Evolutionary conservation across 2,113 vertebrate genomes (phyloP).

Genomic region (Azemiops feae): DNA sequence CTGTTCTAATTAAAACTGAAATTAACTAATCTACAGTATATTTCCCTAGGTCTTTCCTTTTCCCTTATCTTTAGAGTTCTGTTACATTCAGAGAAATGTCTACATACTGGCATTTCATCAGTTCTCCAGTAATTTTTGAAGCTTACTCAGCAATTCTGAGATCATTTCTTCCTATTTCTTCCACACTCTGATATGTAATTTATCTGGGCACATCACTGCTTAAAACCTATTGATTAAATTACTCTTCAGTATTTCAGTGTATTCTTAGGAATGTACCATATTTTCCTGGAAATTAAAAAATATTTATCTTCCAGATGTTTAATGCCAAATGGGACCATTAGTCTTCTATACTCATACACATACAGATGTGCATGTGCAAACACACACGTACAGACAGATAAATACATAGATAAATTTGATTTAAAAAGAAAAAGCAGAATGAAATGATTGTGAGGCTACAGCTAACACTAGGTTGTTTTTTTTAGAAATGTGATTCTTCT

Average conservation of each 20-base stretch:
- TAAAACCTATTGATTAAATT: neutral
- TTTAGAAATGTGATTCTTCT: too few species aligned
- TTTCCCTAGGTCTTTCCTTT: neutral
- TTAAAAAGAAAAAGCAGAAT: too few species aligned
- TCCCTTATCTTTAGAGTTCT: neutral
- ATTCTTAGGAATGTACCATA: neutral
- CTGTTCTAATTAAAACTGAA: neutral
- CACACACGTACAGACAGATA: too few species aligned
- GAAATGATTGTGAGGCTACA: too few species aligned
- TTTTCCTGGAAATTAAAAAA: slow-evolving; percentile 5
- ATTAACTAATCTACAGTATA: neutral
- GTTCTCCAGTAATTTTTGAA: neutral
- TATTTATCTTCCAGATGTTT: neutral
- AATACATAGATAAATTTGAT: too few species aligned
- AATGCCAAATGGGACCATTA: neutral
- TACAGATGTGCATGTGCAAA: neutral
- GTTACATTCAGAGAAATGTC: neutral
- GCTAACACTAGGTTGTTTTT: too few species aligned
- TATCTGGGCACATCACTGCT: neutral
- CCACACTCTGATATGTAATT: neutral
- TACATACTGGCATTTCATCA: neutral
- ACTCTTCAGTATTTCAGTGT: neutral
- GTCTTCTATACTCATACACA: neutral
- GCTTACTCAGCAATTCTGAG: neutral
- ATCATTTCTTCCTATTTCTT: neutral